Conservation (phyloP, 2,113 vertebrate species). For the Ursus arctos region DNA sequence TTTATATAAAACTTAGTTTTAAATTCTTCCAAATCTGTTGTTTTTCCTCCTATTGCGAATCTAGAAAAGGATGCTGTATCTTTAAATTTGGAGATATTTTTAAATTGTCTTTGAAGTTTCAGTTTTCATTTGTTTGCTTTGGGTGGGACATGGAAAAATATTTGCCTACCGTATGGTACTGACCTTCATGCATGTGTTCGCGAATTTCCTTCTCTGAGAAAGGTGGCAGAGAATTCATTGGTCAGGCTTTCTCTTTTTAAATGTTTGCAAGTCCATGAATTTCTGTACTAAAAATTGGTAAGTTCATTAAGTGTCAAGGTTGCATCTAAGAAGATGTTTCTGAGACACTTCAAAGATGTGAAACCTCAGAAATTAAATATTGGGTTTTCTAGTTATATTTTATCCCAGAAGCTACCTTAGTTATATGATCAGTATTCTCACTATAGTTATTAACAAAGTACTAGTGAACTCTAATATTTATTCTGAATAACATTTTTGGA, state of each 20-base stretch:
- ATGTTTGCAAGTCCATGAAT: not conserved
- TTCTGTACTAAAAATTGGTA: constrained; percentile 29
- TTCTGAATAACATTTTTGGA: constrained; percentile 25
- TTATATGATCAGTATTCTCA: not conserved
- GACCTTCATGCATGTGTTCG: constrained; percentile 80
- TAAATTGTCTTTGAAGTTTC: constrained; percentile 77
- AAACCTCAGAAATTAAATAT: not conserved
- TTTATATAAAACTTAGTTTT: constrained; percentile 47
- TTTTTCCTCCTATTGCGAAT: not conserved
- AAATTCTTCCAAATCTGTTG: constrained; percentile 40
- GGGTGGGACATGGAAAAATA: constrained; percentile 86
- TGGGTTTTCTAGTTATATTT: not conserved
- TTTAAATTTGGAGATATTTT: constrained; percentile 79
- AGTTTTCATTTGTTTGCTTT: constrained; percentile 84
- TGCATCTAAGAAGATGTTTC: not conserved
- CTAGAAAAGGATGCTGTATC: constrained; percentile 52
- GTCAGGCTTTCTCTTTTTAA: constrained; percentile 41
- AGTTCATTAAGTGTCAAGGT: not conserved
- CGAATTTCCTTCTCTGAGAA: constrained; percentile 74
- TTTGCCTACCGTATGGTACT: constrained; percentile 84
- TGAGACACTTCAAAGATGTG: not conserved
- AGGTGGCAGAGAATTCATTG: not conserved
- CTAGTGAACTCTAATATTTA: not conserved
- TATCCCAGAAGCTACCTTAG: not conserved
- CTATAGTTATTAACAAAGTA: constrained; percentile 26